Evolutionary conservation across 2,113 vertebrate species (phyloP).

Genomic region (Tachycineta bicolor): DNA sequence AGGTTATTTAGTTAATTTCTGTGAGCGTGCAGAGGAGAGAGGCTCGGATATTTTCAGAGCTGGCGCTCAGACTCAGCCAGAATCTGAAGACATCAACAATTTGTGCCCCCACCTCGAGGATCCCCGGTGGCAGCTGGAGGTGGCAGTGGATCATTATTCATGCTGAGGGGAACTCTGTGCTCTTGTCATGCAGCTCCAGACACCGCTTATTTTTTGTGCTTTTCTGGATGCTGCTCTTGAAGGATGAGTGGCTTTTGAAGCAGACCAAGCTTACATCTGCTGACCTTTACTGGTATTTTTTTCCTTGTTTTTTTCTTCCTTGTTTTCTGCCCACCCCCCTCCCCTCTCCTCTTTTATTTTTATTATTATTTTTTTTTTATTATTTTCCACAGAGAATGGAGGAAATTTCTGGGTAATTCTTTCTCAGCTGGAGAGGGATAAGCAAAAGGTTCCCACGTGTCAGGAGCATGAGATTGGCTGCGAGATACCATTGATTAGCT

Average conservation of each 20-base stretch:
- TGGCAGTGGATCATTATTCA: not conserved
- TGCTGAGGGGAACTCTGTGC: not conserved
- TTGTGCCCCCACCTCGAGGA: not conserved
- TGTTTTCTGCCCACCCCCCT: fast-evolving
- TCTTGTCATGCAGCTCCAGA: not conserved
- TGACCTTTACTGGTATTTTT: not conserved
- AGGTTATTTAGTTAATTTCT: not conserved
- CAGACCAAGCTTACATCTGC: not conserved
- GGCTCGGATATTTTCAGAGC: not conserved
- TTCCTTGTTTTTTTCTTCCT: fast-evolving
- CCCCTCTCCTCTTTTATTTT: no score
- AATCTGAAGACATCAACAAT: not conserved
- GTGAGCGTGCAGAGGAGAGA: not conserved
- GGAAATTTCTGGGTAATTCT: not conserved
- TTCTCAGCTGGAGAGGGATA: not conserved
- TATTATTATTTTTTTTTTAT: no score
- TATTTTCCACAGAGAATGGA: not conserved
- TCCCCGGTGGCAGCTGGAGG: not conserved
- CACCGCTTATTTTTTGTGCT: not conserved
- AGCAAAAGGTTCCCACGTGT: not conserved
- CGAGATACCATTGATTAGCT: not conserved
- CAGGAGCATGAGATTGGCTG: not conserved
- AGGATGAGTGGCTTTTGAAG: not conserved
- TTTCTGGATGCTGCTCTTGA: not conserved
- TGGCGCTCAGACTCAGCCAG: not conserved